Evolutionary conservation across 2,888 invertebrate species (phyloP).

Genomic region (Coelopa pilipes): DNA sequence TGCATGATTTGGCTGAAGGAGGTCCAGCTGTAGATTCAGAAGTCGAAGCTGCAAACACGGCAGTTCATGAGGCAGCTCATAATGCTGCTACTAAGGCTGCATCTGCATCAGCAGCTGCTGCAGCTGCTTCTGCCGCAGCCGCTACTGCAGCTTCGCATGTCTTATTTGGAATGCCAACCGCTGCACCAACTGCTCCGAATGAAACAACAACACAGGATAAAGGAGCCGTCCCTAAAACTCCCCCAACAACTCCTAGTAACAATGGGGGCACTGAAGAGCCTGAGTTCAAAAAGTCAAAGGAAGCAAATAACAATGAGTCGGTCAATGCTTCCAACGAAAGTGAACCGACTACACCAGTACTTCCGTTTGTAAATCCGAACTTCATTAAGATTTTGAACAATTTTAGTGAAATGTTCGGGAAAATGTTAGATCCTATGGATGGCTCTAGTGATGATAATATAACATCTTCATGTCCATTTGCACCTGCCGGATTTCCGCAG

Average conservation of each 20-base stretch:
- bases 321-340: neutral
- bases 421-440: slow-evolving; percentile 62
- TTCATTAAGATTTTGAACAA: slow-evolving; percentile 63
- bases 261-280: neutral
- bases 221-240: slow-evolving; percentile 7
- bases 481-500: slow-evolving; percentile 14
- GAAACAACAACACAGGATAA: slow-evolving; percentile 1
- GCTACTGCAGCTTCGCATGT: neutral
- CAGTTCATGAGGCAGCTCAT: slow-evolving; percentile 25
- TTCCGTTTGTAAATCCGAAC: slow-evolving; percentile 57
- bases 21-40: slow-evolving; percentile 40
- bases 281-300: slow-evolving; percentile 32
- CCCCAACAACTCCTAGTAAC: slow-evolving; percentile 27
- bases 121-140: slow-evolving; percentile 36
- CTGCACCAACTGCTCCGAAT: neutral
- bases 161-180: neutral
- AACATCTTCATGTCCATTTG: slow-evolving; percentile 9
- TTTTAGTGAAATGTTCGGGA: slow-evolving; percentile 64
- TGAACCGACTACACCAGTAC: slow-evolving; percentile 43
- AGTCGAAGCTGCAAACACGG: slow-evolving; percentile 18
- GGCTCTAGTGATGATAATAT: slow-evolving; percentile 31
- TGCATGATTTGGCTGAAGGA: slow-evolving; percentile 58
- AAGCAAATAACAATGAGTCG: neutral
- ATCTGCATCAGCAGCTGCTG: slow-evolving; percentile 34
- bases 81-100: slow-evolving; percentile 42